Evolutionary conservation across 2,797 vertebrate species (phyloP).

Genomic region (Xiphorhynchus erythropygius): DNA sequence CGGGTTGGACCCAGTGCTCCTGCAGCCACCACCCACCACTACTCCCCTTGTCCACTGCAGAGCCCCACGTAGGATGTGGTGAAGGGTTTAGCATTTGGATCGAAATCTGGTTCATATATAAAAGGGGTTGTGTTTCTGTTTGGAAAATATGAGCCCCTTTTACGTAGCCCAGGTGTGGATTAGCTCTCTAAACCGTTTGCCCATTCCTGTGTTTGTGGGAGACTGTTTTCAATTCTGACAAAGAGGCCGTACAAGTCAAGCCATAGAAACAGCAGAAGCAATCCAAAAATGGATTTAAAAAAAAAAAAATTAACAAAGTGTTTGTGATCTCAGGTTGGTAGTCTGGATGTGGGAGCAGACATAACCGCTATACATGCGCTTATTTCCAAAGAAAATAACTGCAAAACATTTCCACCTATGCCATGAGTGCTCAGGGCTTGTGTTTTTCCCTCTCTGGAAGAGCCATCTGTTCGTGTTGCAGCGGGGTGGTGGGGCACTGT

Average conservation of each 20-base stretch:
- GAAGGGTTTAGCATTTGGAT: constrained; percentile 54
- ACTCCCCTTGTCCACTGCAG: background rate
- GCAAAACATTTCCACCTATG: constrained; percentile 20
- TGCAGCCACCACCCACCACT: background rate
- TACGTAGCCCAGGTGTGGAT: constrained; percentile 76
- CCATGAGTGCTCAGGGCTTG: background rate
- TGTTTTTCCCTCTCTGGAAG: background rate
- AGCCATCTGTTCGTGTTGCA: background rate
- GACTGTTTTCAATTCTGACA: constrained; percentile 74
- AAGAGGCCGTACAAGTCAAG: constrained; percentile 69
- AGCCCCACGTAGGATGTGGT: constrained; percentile 37
- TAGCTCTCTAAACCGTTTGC: constrained; percentile 72
- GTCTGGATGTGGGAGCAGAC: constrained; percentile 62
- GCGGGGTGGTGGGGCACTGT: background rate
- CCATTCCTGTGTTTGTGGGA: constrained; percentile 59
- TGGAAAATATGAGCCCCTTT: constrained; percentile 75
- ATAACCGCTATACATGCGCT: constrained; percentile 12
- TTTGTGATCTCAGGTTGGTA: constrained; percentile 72
- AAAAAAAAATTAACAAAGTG: constrained; percentile 65
- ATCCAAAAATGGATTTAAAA: constrained; percentile 62
- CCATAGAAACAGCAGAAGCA: constrained; percentile 69
- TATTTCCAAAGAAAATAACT: constrained; percentile 58
- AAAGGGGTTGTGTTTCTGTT: constrained; percentile 71
- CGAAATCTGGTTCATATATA: constrained; percentile 73
- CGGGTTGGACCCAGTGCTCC: background rate